Conservation (phyloP, 2,113 vertebrate genomes). For the Myiozetetes cayanensis region DNA sequence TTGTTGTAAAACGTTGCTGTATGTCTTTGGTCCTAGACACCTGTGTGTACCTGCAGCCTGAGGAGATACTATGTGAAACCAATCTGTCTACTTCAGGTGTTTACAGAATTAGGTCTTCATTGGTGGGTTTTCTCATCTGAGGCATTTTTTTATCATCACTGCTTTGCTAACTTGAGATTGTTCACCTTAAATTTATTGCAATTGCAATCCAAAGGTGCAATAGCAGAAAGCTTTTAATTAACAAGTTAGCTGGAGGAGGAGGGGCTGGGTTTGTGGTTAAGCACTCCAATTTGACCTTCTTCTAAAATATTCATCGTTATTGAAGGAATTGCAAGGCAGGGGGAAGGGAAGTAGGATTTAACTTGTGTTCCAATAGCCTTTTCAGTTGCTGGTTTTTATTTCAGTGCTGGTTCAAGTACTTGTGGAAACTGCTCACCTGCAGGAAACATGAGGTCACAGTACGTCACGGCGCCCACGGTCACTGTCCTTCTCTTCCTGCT, state of each 20-base stretch:
- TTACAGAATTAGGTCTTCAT: neutral
- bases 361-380: neutral
- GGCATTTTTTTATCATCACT: accelerated
- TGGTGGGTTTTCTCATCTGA: neutral
- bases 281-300: neutral
- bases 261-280: neutral
- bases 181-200: neutral
- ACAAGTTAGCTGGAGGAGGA: neutral
- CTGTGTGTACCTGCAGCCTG: neutral
- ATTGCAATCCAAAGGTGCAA: neutral
- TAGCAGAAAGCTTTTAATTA: neutral
- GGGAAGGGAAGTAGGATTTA: neutral
- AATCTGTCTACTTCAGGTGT: neutral
- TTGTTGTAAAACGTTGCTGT: neutral
- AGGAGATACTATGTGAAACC: neutral
- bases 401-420: conserved; percentile 32
- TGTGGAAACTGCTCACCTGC: neutral
- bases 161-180: neutral
- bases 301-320: neutral
- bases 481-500: conserved; percentile 76
- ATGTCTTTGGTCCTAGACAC: neutral
- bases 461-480: conserved; percentile 59
- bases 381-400: neutral
- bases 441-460: conserved; percentile 81
- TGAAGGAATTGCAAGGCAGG: neutral